A percentile compares a stretch with the other conserved stretches of the same genome.
phyloP scores from a whole-genome alignment of 2,888 invertebrate species.

The Tenthredo scrophulariae region DNA sequence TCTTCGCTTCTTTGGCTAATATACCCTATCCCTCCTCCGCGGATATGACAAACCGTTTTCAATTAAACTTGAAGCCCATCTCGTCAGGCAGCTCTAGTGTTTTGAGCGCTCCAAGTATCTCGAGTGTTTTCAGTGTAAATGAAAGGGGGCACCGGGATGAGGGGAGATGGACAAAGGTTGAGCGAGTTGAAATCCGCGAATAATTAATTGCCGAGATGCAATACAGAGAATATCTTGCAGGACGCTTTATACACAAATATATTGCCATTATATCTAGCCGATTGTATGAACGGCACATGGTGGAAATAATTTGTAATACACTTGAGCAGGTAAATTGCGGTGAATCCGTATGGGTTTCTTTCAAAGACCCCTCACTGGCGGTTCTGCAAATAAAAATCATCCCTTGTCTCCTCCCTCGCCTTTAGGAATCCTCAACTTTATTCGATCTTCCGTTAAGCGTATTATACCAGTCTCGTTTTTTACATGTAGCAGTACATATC shows the following conservation, averaged over 20 bases:
- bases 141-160: slow-evolving; percentile 2
- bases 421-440: background rate
- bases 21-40: slow-evolving; percentile 11
- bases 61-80: slow-evolving; percentile 48
- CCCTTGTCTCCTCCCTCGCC: background rate
- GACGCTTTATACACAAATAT: background rate
- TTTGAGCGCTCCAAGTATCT: slow-evolving; percentile 27
- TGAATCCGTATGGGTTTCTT: background rate
- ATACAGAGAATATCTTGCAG: slow-evolving; percentile 26
- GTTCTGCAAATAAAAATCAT: background rate
- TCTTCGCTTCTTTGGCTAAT: background rate
- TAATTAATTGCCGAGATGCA: slow-evolving; percentile 32
- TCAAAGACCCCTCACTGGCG: background rate
- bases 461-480: background rate
- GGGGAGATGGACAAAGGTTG: slow-evolving; percentile 22
- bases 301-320: background rate
- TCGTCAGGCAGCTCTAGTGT: slow-evolving; percentile 16
- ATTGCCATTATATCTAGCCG: background rate
- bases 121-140: slow-evolving; percentile 25
- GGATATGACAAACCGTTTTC: slow-evolving; percentile 24
- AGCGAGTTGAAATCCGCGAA: slow-evolving; percentile 24
- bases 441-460: background rate
- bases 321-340: background rate
- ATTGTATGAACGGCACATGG: background rate
- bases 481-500: background rate